Evolutionary conservation across 2,797 vertebrate genomes (phyloP).

Genomic region (Thripadectes ignobilis): DNA sequence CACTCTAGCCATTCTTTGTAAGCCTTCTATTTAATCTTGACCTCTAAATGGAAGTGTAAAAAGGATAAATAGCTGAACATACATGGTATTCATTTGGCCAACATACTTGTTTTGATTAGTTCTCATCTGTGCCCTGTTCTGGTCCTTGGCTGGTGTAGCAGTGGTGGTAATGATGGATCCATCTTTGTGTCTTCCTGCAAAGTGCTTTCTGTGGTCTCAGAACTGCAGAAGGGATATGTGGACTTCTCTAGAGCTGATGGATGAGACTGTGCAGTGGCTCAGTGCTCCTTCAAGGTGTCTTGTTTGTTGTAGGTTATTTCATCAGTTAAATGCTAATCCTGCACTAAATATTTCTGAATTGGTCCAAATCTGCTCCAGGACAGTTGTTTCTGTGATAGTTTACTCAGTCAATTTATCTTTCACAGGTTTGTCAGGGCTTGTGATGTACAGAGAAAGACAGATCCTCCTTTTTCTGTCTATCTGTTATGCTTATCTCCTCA

Average conservation of each 20-base stretch:
- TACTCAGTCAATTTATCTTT: not conserved
- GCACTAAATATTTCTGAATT: constrained; percentile 38
- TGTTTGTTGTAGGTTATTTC: constrained; percentile 34
- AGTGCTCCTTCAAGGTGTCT: constrained; percentile 8
- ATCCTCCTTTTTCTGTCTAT: not conserved
- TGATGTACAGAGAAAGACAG: not conserved
- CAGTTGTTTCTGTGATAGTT: constrained; percentile 57
- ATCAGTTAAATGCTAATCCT: not conserved
- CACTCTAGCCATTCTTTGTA: not conserved
- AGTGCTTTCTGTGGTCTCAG: not conserved
- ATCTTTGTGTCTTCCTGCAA: not conserved
- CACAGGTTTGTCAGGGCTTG: not conserved
- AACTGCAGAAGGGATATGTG: not conserved
- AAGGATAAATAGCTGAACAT: not conserved
- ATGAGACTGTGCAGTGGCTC: not conserved
- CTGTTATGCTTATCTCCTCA: constrained; percentile 3
- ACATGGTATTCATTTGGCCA: not conserved
- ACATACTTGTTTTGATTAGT: not conserved
- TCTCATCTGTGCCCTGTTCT: not conserved
- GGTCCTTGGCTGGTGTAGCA: not conserved
- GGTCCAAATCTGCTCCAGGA: constrained; percentile 56
- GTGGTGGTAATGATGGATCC: not conserved
- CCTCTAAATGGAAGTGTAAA: not conserved
- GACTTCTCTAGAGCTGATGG: not conserved
- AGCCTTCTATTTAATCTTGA: not conserved